Evolutionary conservation across 2,888 invertebrate species (phyloP).

Genomic region (Dromius quadrimaculatus): DNA sequence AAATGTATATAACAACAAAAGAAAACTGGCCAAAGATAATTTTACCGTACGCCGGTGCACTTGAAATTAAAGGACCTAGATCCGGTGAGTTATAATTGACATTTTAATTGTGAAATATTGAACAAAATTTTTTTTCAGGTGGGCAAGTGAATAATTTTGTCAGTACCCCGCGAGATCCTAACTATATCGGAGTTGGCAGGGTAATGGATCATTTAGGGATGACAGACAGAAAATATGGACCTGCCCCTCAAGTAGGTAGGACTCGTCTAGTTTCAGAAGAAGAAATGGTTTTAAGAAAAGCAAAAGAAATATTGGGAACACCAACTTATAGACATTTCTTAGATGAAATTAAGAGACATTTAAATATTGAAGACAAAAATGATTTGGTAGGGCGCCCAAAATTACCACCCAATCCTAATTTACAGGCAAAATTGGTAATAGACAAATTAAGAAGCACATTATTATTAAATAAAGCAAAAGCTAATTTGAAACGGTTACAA

Average conservation of each 20-base stretch:
- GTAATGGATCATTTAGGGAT: constrained; percentile 39
- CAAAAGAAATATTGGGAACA: constrained; percentile 13
- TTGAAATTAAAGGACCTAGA: constrained; percentile 15
- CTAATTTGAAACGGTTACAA: background rate
- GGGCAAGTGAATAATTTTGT: constrained; percentile 14
- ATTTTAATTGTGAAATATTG: background rate
- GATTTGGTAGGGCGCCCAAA: background rate
- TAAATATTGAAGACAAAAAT: constrained; percentile 2
- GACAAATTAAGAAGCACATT: background rate
- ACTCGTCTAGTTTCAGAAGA: constrained; percentile 20
- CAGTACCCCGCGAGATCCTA: constrained; percentile 11
- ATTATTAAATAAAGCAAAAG: background rate
- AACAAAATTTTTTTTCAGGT: constrained; percentile 2
- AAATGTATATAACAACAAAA: constrained; percentile 53
- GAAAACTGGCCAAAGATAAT: constrained; percentile 58
- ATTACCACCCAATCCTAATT: background rate
- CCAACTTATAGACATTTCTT: constrained; percentile 33
- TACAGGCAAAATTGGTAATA: constrained; percentile 11
- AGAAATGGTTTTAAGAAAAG: constrained; percentile 35
- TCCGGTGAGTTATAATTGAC: background rate
- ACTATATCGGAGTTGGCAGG: constrained; percentile 36
- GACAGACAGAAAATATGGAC: constrained; percentile 18
- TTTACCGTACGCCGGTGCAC: constrained; percentile 42
- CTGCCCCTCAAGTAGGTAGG: constrained; percentile 5
- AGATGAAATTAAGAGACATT: constrained; percentile 37